These are phyloP conservation scores for Sebastes oblongus DNA, from an alignment of 2,797 vertebrate species.

Conservation along the genomic window DNA sequence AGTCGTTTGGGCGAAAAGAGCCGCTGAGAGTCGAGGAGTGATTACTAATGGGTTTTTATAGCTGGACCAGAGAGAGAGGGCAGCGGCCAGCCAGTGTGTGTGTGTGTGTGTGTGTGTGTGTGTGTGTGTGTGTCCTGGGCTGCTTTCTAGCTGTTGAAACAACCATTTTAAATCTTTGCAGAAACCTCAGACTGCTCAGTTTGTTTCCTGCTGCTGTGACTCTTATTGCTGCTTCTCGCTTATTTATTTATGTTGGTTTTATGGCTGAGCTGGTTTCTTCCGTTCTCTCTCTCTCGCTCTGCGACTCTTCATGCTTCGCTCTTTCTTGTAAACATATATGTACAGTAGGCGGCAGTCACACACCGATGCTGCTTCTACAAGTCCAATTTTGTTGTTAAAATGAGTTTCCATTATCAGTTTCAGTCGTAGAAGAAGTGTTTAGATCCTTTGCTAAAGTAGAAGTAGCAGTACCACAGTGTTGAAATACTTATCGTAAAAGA, in stretches of 20 bases:
- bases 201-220: conserved; percentile 34
- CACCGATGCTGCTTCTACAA: background rate
- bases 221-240: conserved; percentile 32
- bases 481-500: background rate
- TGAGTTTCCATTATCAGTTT: background rate
- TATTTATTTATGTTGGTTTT: conserved; percentile 55
- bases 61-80: conserved; percentile 51
- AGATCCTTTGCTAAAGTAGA: background rate
- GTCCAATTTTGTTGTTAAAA: background rate
- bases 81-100: conserved; percentile 16
- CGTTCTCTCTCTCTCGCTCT: background rate
- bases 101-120: too few species aligned
- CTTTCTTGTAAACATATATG: background rate
- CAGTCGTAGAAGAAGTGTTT: background rate
- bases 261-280: conserved; percentile 1
- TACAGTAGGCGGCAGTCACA: background rate
- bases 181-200: conserved; percentile 9
- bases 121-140: conserved; percentile 1
- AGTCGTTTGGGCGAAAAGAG: conserved; percentile 70
- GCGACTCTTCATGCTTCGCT: background rate
- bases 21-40: conserved; percentile 64
- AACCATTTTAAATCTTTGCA: conserved; percentile 53
- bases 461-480: background rate
- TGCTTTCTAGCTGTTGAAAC: conserved; percentile 26
- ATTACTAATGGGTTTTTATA: conserved; percentile 70